phyloP scores from a whole-genome alignment of 2,888 invertebrate species.

The Trachelus tabidus region DNA sequence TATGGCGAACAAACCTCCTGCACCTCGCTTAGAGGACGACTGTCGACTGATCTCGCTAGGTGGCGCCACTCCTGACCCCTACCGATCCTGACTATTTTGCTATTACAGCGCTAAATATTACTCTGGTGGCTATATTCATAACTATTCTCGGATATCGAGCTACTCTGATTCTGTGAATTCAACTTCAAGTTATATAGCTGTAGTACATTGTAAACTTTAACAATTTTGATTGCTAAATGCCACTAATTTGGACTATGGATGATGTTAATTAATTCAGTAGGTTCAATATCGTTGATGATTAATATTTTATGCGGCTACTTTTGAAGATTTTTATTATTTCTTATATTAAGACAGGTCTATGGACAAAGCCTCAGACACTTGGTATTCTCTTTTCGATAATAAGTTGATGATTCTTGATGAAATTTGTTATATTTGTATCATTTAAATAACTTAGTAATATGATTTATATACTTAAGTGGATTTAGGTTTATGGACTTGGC shows the following conservation, averaged over 20 bases:
- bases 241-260: background rate
- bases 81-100: background rate
- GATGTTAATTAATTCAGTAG: background rate
- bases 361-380: too few relatives aligned
- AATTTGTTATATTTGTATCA: background rate
- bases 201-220: background rate
- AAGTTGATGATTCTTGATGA: too few relatives aligned
- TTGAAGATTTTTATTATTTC: too few relatives aligned
- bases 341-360: too few relatives aligned
- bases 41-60: conserved; percentile 35
- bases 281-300: too few relatives aligned
- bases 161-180: background rate
- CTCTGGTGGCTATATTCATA: background rate
- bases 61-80: conserved; percentile 32
- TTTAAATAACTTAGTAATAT: background rate
- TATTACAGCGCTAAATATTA: background rate
- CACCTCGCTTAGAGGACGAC: conserved; percentile 35
- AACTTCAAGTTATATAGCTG: background rate
- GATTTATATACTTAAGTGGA: background rate
- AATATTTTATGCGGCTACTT: too few relatives aligned
- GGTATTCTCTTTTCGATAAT: too few relatives aligned
- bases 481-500: background rate
- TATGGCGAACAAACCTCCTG: conserved; percentile 73
- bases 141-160: conserved; percentile 2
- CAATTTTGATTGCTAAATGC: background rate